These are phyloP conservation scores for Entomobrya proxima DNA, from an alignment of 2,888 invertebrate species.

Conservation along the genomic window DNA sequence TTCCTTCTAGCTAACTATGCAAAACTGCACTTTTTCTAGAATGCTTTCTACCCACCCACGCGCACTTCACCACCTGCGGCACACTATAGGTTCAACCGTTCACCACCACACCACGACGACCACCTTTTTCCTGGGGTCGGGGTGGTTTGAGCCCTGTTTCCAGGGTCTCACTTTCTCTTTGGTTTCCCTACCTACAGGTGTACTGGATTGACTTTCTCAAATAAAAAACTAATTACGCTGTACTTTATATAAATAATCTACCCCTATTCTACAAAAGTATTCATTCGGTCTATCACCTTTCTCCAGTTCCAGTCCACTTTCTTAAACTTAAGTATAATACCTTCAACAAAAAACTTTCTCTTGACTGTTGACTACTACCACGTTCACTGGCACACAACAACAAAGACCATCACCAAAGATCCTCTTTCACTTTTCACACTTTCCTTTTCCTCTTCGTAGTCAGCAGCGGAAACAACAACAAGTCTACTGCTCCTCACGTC, in stretches of 20 bases:
- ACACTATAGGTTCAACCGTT: too few relatives aligned
- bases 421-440: slow-evolving; percentile 29
- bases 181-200: neutral
- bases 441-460: neutral
- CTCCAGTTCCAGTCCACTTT: neutral
- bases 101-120: slow-evolving; percentile 8
- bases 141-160: slow-evolving; percentile 18
- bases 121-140: neutral
- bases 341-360: neutral
- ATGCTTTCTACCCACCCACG: neutral
- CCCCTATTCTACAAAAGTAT: slow-evolving; percentile 5
- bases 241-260: neutral
- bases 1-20: neutral
- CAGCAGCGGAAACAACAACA: slow-evolving; percentile 13
- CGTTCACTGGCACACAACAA: slow-evolving; percentile 2
- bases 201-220: neutral
- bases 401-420: slow-evolving; percentile 6
- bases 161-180: slow-evolving; percentile 10
- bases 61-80: neutral
- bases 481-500: neutral
- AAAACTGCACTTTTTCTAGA: neutral
- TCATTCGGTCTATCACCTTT: neutral
- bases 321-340: too few relatives aligned
- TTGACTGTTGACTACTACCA: neutral
- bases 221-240: too few relatives aligned